These are phyloP conservation scores for Hemiscyllium ocellatum DNA, from an alignment of 2,113 vertebrate species.

Conservation along the genomic window DNA sequence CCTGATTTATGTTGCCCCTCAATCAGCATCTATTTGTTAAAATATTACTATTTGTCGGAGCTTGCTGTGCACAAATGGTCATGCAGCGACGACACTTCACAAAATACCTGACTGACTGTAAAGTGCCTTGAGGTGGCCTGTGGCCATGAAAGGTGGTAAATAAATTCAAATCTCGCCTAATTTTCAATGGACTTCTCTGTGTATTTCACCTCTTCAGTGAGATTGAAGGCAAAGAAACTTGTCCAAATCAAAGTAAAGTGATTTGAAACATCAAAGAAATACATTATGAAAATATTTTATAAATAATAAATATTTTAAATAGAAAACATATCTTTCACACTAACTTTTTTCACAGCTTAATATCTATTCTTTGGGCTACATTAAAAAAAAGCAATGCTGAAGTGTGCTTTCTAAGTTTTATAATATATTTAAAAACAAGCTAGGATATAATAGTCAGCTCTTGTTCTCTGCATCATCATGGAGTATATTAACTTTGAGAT, in stretches of 20 bases:
- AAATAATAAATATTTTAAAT: neutral
- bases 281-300: neutral
- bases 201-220: neutral
- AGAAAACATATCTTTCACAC: neutral
- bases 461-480: neutral
- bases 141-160: neutral
- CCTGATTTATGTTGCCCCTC: neutral
- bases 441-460: neutral
- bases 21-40: neutral
- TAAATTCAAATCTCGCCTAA: neutral
- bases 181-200: neutral
- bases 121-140: neutral
- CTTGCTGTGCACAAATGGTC: neutral
- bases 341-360: neutral
- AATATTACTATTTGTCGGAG: neutral
- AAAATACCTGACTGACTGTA: neutral
- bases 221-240: neutral
- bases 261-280: neutral
- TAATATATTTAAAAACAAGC: neutral
- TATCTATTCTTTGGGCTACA: neutral
- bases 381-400: neutral
- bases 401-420: neutral
- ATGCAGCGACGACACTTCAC: neutral
- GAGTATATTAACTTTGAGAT: neutral
- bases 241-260: neutral